Conservation (phyloP, 2,113 vertebrate species). For the Gopherus evgoodei region DNA sequence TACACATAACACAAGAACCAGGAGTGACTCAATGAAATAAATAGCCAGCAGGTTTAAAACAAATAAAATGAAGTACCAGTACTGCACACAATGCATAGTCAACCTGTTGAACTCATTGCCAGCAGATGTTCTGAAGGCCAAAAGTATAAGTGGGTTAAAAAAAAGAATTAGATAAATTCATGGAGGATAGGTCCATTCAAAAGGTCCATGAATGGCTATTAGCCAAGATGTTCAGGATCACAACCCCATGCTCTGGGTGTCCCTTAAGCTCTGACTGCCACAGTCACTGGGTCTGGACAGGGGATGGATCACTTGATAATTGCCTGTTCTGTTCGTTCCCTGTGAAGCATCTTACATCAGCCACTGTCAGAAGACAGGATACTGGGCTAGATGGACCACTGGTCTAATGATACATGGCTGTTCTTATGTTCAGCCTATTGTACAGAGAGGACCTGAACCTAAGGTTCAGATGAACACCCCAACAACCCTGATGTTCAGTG, state of each 20-base stretch:
- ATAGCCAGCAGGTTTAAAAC: no score
- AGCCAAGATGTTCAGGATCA: background rate
- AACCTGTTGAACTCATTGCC: background rate
- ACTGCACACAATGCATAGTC: background rate
- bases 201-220: no score
- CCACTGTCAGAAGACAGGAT: no score
- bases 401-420: background rate
- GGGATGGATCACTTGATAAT: background rate
- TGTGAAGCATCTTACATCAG: background rate
- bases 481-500: background rate
- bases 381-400: background rate
- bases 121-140: background rate
- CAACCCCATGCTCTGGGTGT: background rate
- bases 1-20: no score
- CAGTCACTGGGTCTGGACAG: background rate
- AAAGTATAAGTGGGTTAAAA: background rate
- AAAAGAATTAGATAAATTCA: background rate
- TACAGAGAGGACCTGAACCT: background rate
- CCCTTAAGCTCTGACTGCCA: background rate
- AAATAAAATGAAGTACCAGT: background rate
- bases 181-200: no score
- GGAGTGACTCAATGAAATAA: no score
- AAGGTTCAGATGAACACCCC: background rate
- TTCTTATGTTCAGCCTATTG: background rate
- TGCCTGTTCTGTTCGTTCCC: background rate